These are phyloP conservation scores for Eurystomus gularis DNA, from an alignment of 2,113 vertebrate species.

Conservation along the genomic window DNA sequence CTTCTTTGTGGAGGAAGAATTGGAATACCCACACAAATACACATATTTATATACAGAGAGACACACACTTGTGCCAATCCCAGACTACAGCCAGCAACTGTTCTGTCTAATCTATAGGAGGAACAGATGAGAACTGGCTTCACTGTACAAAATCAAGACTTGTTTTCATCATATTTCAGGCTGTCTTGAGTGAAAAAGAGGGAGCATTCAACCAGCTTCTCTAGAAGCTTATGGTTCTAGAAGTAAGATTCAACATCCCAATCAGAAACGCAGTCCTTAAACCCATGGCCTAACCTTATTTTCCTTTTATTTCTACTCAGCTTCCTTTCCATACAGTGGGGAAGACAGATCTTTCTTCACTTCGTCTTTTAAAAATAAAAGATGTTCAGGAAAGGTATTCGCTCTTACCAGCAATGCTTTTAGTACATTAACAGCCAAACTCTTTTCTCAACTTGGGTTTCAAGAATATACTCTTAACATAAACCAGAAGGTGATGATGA, in stretches of 20 bases:
- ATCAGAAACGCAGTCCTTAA: background rate
- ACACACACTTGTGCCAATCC: background rate
- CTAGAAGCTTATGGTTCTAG: background rate
- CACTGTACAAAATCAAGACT: background rate
- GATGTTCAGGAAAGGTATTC: background rate
- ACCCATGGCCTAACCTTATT: background rate
- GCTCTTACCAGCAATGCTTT: background rate
- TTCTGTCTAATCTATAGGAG: background rate
- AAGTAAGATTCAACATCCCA: background rate
- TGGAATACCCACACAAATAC: background rate
- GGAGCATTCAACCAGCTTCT: background rate
- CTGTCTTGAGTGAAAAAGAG: background rate
- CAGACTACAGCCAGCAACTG: background rate
- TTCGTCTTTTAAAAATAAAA: background rate
- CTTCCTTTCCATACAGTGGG: background rate
- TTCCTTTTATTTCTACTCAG: background rate
- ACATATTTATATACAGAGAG: background rate
- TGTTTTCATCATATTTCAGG: background rate
- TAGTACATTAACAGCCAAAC: background rate
- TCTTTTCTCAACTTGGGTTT: background rate
- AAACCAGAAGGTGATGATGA: background rate
- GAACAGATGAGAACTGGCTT: background rate
- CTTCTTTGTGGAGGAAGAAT: background rate
- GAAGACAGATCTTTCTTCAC: background rate
- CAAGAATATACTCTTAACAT: background rate